phyloP scores from a whole-genome alignment of 1,140 invertebrate genomes.

The Drosophila ohnishii region DNA sequence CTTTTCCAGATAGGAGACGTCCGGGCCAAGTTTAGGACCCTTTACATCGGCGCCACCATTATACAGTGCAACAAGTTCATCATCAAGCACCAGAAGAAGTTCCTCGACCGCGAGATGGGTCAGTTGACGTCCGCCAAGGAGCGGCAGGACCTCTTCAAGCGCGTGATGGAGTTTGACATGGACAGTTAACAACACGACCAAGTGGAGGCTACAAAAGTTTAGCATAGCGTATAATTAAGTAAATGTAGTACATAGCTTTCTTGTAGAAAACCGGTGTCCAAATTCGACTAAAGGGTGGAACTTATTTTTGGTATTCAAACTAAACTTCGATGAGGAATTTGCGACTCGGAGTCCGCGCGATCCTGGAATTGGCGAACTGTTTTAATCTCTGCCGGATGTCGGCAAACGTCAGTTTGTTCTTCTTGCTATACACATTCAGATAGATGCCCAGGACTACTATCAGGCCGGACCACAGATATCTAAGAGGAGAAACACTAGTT shows the following conservation, averaged over 20 bases:
- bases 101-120: conserved; percentile 70
- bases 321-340: conserved; percentile 80
- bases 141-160: conserved; percentile 84
- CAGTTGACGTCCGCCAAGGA: conserved; percentile 84
- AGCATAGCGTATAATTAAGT: conserved; percentile 50
- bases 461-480: conserved; percentile 94
- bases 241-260: conserved; percentile 51
- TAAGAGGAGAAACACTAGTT: conserved; percentile 81
- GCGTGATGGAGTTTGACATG: conserved; percentile 84
- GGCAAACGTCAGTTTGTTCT: conserved; percentile 83
- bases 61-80: conserved; percentile 91
- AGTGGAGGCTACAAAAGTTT: conserved; percentile 9
- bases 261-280: conserved; percentile 45
- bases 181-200: conserved; percentile 49
- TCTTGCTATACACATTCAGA: conserved; percentile 94
- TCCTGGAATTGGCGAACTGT: conserved; percentile 32
- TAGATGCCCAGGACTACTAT: conserved; percentile 95
- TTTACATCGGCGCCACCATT: conserved; percentile 90
- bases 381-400: conserved; percentile 66
- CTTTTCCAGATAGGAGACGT: conserved; percentile 84
- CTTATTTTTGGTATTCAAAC: conserved; percentile 54
- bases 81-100: conserved; percentile 86
- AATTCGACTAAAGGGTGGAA: conserved; percentile 52
- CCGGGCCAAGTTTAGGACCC: conserved; percentile 86
- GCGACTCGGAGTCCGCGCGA: conserved; percentile 60